Conservation (phyloP, 2,113 vertebrate species). For the Pangasianodon gigas region DNA sequence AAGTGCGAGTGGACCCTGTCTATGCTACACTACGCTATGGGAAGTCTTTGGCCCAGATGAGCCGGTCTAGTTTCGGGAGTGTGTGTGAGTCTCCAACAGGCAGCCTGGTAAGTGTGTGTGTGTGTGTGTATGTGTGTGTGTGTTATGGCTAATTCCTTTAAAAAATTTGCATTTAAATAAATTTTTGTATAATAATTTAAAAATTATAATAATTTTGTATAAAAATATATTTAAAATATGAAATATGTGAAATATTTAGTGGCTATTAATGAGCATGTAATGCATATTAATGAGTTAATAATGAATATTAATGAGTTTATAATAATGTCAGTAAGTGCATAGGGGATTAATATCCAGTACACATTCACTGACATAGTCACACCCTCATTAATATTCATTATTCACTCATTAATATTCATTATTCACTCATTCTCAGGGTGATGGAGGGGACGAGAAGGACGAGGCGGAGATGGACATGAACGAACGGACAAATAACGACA, state of each 20-base stretch:
- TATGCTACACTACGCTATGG: constrained; percentile 88
- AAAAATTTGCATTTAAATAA: background rate
- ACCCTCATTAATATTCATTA: background rate
- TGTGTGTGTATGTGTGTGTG: background rate
- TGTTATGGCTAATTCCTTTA: background rate
- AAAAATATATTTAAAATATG: no score
- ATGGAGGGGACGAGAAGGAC: constrained; percentile 77
- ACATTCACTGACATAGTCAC: background rate
- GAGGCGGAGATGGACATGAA: constrained; percentile 71
- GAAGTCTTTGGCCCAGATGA: constrained; percentile 86
- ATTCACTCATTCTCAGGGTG: constrained; percentile 65
- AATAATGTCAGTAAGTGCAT: background rate
- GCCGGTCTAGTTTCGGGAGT: constrained; percentile 87
- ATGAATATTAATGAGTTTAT: background rate
- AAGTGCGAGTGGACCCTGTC: constrained; percentile 80
- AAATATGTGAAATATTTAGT: no score
- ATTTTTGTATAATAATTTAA: background rate
- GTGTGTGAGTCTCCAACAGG: constrained; percentile 85
- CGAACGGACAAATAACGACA: constrained; percentile 64
- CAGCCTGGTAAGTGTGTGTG: constrained; percentile 77
- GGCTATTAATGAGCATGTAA: background rate
- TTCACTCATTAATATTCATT: background rate
- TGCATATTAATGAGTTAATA: background rate
- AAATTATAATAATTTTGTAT: background rate
- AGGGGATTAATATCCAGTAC: background rate